Percentiles rank a stretch among this genome's conserved stretches.
phyloP scores from a whole-genome alignment of 2,113 vertebrate genomes.

The Sterrhoptilus dennistouni region DNA sequence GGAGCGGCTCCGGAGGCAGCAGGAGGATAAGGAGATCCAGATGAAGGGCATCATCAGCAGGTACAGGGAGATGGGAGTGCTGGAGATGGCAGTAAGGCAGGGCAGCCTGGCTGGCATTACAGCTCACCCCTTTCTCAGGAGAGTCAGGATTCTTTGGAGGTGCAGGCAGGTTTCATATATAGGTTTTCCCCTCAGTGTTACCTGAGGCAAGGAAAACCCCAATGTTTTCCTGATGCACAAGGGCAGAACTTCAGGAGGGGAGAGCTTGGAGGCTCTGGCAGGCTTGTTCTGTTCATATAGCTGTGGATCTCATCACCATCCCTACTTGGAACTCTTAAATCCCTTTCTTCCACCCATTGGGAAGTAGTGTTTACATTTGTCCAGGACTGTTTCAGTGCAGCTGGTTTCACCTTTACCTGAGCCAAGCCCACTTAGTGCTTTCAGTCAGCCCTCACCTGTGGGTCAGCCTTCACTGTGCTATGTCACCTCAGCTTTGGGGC shows the following conservation, averaged over 20 bases:
- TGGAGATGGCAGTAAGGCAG: neutral
- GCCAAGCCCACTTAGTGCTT: neutral
- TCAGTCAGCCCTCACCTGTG: neutral
- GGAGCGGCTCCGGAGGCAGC: constrained; percentile 92
- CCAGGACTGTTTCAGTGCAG: neutral
- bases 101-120: neutral
- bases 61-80: constrained; percentile 56
- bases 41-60: constrained; percentile 99
- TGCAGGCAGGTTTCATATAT: neutral
- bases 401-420: neutral
- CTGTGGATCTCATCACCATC: neutral
- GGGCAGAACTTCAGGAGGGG: neutral
- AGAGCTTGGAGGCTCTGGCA: neutral
- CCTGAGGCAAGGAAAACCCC: neutral
- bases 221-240: too few species aligned
- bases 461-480: neutral
- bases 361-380: neutral
- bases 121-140: neutral
- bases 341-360: neutral
- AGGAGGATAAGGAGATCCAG: constrained; percentile 98
- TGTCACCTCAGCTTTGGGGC: neutral
- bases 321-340: neutral
- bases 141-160: neutral
- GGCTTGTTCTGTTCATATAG: neutral
- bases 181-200: neutral